A percentile compares a stretch with the other conserved stretches of the same genome.
Evolutionary conservation across 2,113 vertebrate species (phyloP).

Genomic region (Gobius niger): DNA sequence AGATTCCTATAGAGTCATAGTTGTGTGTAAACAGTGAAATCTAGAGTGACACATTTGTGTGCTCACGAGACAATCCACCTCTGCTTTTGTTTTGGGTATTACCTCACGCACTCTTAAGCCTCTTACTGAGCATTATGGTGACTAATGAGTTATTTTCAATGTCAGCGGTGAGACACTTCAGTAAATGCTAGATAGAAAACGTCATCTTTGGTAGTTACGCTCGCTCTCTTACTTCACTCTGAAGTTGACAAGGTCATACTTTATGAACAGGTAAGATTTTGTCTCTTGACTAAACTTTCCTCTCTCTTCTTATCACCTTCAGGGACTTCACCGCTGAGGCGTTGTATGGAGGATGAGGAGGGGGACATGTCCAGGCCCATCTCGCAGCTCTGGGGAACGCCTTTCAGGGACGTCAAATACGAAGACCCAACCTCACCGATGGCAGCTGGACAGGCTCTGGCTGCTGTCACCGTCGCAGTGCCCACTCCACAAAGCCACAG

Average conservation of each 20-base stretch:
- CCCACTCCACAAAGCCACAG: slow-evolving; percentile 46
- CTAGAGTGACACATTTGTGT: not conserved
- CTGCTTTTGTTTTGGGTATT: slow-evolving; percentile 47
- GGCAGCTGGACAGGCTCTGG: slow-evolving; percentile 42
- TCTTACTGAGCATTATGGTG: slow-evolving; percentile 37
- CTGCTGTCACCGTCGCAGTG: slow-evolving; percentile 40
- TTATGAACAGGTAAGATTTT: not conserved
- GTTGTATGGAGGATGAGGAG: slow-evolving; percentile 77
- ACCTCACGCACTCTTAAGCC: slow-evolving; percentile 33
- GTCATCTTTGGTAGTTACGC: no score
- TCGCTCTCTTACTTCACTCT: no score
- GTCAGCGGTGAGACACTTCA: slow-evolving; percentile 15
- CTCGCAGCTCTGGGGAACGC: slow-evolving; percentile 63
- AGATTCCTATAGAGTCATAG: not conserved
- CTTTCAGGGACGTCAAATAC: slow-evolving; percentile 65
- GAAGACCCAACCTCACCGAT: slow-evolving; percentile 54
- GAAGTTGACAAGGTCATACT: no score
- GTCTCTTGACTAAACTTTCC: slow-evolving; percentile 25
- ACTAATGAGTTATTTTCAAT: slow-evolving; percentile 43
- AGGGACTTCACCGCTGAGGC: slow-evolving; percentile 72
- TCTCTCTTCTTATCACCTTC: slow-evolving; percentile 11
- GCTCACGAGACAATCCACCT: slow-evolving; percentile 10
- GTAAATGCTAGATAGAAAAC: no score
- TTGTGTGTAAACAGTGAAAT: not conserved
- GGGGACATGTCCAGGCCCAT: slow-evolving; percentile 74